These are phyloP conservation scores for Macropis europaea DNA, from an alignment of 2,888 invertebrate genomes.

Conservation along the genomic window DNA sequence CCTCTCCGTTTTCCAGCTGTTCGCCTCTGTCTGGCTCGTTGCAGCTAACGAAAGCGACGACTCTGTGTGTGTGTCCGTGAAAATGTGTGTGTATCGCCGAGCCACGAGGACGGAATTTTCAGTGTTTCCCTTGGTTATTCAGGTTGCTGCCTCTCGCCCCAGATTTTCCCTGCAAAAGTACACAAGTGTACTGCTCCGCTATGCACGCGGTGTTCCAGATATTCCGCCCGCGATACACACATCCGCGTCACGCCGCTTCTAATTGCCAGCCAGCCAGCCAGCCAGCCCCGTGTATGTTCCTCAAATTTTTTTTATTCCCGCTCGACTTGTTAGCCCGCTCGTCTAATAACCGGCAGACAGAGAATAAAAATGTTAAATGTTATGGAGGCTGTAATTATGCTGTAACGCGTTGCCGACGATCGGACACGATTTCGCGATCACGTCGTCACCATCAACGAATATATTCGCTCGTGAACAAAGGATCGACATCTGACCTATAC, in stretches of 20 bases:
- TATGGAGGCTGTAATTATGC: conserved; percentile 40
- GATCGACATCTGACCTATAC: not conserved
- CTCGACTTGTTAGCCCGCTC: conserved; percentile 38
- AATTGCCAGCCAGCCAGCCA: conserved; percentile 47
- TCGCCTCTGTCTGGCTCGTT: not conserved
- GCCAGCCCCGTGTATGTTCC: conserved; percentile 30
- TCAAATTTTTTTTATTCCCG: conserved; percentile 41
- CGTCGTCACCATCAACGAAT: conserved; percentile 29
- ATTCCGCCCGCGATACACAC: conserved; percentile 33
- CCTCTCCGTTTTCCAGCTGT: conserved; percentile 15
- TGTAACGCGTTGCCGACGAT: conserved; percentile 38
- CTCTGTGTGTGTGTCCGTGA: too few relatives aligned
- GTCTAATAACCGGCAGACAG: conserved; percentile 38
- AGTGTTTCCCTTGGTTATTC: conserved; percentile 49
- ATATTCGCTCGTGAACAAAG: conserved; percentile 10
- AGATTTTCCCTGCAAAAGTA: conserved; percentile 51
- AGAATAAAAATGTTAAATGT: conserved; percentile 48
- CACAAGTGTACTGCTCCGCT: conserved; percentile 13
- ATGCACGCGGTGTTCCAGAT: conserved; percentile 50
- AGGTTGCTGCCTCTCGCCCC: conserved; percentile 44
- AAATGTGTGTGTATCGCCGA: conserved; percentile 7
- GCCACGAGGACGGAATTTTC: conserved; percentile 51
- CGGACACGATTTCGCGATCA: conserved; percentile 8
- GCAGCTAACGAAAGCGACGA: conserved; percentile 6
- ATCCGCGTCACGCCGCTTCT: conserved; percentile 17